Evolutionary conservation across 2,797 vertebrate genomes (phyloP), one percentile per base, ranked within the genome.

Genomic region (Smutsia gigantea): DNA sequence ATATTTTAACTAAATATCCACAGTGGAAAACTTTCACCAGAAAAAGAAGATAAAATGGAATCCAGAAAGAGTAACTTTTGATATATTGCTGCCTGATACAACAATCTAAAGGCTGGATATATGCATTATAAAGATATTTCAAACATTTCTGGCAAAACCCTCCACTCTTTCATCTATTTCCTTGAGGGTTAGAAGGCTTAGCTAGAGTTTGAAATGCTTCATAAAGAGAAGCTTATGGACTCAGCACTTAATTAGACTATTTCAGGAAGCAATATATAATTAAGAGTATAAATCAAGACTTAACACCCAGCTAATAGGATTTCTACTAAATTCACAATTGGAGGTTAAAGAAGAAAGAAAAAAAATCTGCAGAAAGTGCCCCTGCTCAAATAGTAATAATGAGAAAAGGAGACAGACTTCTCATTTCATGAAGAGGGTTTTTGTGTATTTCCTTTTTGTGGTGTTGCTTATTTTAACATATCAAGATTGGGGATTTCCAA

Each of bases 241-340:
- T 94, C 82, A 78, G 53, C 27, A 77, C 85, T 93, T 95, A 90
- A 92, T 82, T 64, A 94, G 84, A 86, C 63, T 83, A 86, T 92
- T 96, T 94, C 63, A 97, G 85, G 61, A 94, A 95, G 51, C 64
- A 71, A 93, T 95, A 77, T 93, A 71, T 97, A 94, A 97, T 96
- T 96, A 95, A 95, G 95, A 71, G n/a, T 88, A 93, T 93, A 90
- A 97, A 96, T 96, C 49, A 82, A 97, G 71, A 81, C 71, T 91
- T 92, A 95, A 95, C 82, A 92, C 5, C 17, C 15, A 87, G 71
- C 71, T 93, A 63, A 97, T 95, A 96, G 7, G 61, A 74, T 92
- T 88, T 81, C 61, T 72, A 59, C 59, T 90, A 90, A 66, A 78
- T 88, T 69, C 81, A 63, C 89, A 85, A 51, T 5, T 17, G 64